These are phyloP conservation scores for Benitochromis conjunctus DNA, from an alignment of 2,113 vertebrate genomes.

Conservation along the genomic window DNA sequence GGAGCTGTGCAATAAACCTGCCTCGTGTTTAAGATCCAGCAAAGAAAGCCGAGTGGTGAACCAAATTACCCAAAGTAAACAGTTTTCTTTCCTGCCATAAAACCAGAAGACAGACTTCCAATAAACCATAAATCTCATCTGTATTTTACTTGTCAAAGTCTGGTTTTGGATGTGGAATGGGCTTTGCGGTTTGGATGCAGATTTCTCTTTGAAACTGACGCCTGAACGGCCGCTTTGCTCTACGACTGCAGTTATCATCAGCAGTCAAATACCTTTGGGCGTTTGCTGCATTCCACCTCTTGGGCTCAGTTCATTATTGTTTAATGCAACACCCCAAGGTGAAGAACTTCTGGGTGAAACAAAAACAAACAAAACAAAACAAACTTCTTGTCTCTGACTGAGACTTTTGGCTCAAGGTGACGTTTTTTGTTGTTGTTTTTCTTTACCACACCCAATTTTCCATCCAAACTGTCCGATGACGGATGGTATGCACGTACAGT, in stretches of 20 bases:
- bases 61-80: neutral
- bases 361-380: neutral
- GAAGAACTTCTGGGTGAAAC: neutral
- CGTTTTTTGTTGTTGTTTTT: neutral
- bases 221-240: neutral
- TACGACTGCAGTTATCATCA: neutral
- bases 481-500: neutral
- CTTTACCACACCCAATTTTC: neutral
- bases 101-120: neutral
- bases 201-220: neutral
- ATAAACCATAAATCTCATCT: neutral
- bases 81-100: neutral
- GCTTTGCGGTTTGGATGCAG: neutral
- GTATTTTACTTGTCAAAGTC: neutral
- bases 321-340: neutral
- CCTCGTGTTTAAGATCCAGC: neutral
- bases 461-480: neutral
- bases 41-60: neutral
- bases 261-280: neutral
- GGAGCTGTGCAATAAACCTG: neutral
- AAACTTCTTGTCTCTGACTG: neutral
- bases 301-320: neutral
- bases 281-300: neutral
- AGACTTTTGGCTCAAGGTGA: neutral
- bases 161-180: neutral